Percentiles rank a stretch among this genome's conserved stretches.
Evolutionary conservation across 1,140 invertebrate genomes (phyloP).

Genomic region (Heliconius nattereri): DNA sequence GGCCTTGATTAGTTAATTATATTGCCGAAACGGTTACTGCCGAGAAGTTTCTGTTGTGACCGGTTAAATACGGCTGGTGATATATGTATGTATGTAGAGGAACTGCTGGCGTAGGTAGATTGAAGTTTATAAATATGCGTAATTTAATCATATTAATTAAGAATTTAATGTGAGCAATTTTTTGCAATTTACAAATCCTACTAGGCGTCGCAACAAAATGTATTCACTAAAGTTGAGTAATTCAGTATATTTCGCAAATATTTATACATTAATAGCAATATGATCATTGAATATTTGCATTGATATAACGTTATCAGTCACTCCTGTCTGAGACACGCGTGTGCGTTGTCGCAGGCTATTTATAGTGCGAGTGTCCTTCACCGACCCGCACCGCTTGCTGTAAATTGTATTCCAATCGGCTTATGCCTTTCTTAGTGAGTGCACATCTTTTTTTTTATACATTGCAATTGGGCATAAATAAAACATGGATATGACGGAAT

Average conservation of each 20-base stretch:
- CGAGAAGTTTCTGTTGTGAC: background rate
- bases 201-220: background rate
- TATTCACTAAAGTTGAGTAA: background rate
- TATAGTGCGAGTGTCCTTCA: background rate
- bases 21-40: conserved; percentile 11
- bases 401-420: background rate
- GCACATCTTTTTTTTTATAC: too few species aligned
- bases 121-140: too few species aligned
- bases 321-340: background rate
- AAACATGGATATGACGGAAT: too few species aligned
- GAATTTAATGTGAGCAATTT: too few species aligned
- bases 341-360: background rate
- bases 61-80: background rate
- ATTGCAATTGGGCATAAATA: too few species aligned
- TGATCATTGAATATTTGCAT: background rate
- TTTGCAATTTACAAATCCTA: background rate
- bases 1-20: conserved; percentile 18
- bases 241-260: background rate
- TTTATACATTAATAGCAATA: background rate
- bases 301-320: background rate
- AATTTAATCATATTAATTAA: too few species aligned
- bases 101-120: too few species aligned
- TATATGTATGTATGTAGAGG: background rate
- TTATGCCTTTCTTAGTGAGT: too few species aligned
- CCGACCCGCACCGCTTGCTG: background rate